These are phyloP conservation scores for Zosterops borbonicus DNA, from an alignment of 2,113 vertebrate species.

Conservation along the genomic window DNA sequence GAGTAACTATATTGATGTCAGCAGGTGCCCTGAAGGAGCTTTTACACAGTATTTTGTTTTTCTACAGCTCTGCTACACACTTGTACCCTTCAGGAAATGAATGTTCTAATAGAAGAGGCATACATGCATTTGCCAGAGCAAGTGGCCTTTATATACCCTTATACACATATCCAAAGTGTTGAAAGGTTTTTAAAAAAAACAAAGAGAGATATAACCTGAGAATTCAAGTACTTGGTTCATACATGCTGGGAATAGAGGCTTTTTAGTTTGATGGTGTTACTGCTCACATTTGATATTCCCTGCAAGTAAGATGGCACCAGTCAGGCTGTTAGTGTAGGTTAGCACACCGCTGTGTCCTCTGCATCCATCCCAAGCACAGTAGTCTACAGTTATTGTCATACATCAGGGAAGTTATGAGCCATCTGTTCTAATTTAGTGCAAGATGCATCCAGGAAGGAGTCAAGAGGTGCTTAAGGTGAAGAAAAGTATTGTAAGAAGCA, in stretches of 20 bases:
- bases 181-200: background rate
- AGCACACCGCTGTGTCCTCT: background rate
- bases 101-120: background rate
- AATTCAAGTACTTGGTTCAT: background rate
- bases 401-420: background rate
- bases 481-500: background rate
- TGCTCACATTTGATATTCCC: background rate
- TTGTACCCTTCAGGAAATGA: background rate
- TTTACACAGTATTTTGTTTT: background rate
- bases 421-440: background rate
- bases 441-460: background rate
- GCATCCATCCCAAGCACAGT: background rate
- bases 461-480: background rate
- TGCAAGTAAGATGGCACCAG: background rate
- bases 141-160: background rate
- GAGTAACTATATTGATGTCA: background rate
- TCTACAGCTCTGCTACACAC: background rate
- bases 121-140: background rate
- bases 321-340: background rate
- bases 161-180: background rate
- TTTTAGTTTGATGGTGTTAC: background rate
- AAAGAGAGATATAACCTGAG: background rate
- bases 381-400: background rate
- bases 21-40: background rate
- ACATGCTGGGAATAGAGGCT: background rate